Conservation (phyloP, 2,888 invertebrate genomes). For the Microctonus hyperodae region DNA sequence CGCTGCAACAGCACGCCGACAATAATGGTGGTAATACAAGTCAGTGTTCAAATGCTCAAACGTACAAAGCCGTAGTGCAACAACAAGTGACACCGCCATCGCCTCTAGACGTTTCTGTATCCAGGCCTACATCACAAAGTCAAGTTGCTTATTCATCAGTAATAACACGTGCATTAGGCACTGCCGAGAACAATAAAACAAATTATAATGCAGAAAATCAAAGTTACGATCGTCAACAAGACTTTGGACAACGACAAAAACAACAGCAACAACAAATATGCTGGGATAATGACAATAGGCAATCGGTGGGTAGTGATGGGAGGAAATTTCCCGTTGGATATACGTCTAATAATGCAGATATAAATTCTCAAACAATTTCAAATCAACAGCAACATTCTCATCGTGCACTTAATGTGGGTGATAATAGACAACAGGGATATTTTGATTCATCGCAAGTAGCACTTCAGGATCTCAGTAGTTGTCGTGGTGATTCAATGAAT, state of each 20-base stretch:
- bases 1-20: conserved; percentile 69
- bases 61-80: conserved; percentile 51
- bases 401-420: conserved; percentile 64
- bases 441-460: conserved; percentile 72
- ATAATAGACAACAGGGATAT: conserved; percentile 71
- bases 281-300: conserved; percentile 58
- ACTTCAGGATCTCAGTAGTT: conserved; percentile 76
- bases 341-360: conserved; percentile 59
- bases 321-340: conserved; percentile 52
- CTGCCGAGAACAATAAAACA: conserved; percentile 66
- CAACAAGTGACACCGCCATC: conserved; percentile 69
- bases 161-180: conserved; percentile 76
- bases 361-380: conserved; percentile 64
- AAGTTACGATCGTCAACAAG: conserved; percentile 57
- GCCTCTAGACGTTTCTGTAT: conserved; percentile 74
- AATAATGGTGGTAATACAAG: conserved; percentile 48
- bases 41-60: conserved; percentile 49
- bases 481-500: conserved; percentile 79
- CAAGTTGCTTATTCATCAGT: conserved; percentile 84
- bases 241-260: conserved; percentile 62
- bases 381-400: conserved; percentile 64
- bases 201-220: conserved; percentile 51
- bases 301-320: conserved; percentile 34
- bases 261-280: conserved; percentile 62
- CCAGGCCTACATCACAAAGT: conserved; percentile 69